These are phyloP conservation scores for Drosophila novamexicana DNA, from an alignment of 1,140 invertebrate genomes.

Conservation along the genomic window DNA sequence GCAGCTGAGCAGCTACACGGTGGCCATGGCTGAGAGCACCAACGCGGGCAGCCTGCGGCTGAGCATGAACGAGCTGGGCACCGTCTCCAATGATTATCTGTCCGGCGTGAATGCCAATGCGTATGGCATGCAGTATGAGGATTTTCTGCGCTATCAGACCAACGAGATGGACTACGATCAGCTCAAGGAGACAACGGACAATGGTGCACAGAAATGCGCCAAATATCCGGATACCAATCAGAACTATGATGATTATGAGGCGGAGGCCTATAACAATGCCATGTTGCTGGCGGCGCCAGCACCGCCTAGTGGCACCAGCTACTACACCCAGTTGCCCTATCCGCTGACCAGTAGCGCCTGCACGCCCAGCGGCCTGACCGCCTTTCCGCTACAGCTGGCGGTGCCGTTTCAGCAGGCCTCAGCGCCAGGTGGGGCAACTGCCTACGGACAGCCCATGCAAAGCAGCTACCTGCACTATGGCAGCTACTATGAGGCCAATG, in stretches of 20 bases:
- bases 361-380: constrained; percentile 7
- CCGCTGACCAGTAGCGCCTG: constrained; percentile 33
- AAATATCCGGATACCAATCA: constrained; percentile 86
- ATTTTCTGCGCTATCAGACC: constrained; percentile 72
- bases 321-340: constrained; percentile 78
- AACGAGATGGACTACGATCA: constrained; percentile 66
- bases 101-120: constrained; percentile 49
- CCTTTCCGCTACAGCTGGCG: constrained; percentile 74
- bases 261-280: constrained; percentile 86
- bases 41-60: constrained; percentile 41
- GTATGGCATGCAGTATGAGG: constrained; percentile 76
- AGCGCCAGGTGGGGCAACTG: constrained; percentile 8
- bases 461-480: constrained; percentile 74
- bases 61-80: constrained; percentile 57
- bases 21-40: constrained; percentile 55
- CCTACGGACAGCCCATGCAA: constrained; percentile 68
- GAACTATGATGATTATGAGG: constrained; percentile 85
- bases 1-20: constrained; percentile 58
- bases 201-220: constrained; percentile 87
- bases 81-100: constrained; percentile 57
- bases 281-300: constrained; percentile 69
- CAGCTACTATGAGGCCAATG: constrained; percentile 65
- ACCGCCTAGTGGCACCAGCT: constrained; percentile 47
- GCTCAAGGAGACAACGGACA: constrained; percentile 47
- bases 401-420: constrained; percentile 73